Evolutionary conservation across 2,113 vertebrate genomes (phyloP).

Genomic region (Ivindomyrus marchei): DNA sequence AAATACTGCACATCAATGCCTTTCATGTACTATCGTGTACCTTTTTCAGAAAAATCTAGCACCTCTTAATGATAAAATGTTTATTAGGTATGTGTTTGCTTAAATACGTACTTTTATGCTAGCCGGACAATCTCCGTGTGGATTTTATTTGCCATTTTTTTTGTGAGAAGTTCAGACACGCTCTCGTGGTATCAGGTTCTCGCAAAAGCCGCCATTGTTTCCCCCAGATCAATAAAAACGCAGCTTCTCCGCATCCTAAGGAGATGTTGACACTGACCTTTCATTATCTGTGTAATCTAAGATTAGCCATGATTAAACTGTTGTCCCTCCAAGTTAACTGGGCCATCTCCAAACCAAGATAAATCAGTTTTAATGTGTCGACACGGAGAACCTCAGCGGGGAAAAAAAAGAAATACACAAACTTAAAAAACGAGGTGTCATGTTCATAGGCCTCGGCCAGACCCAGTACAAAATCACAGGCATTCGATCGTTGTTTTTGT

Average conservation of each 20-base stretch:
- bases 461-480: background rate
- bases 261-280: slow-evolving; percentile 17
- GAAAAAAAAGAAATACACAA: background rate
- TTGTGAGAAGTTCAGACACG: background rate
- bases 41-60: background rate
- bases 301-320: slow-evolving; percentile 21
- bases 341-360: slow-evolving; percentile 8
- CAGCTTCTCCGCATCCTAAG: slow-evolving; percentile 8
- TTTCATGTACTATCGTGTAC: background rate
- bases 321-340: slow-evolving; percentile 21
- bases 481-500: background rate
- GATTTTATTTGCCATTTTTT: background rate
- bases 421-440: background rate
- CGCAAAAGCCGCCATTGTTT: slow-evolving; percentile 10
- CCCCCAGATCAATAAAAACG: slow-evolving; percentile 14
- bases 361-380: slow-evolving; percentile 17
- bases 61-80: slow-evolving; percentile 46
- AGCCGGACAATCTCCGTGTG: background rate
- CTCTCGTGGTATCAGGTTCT: slow-evolving; percentile 2
- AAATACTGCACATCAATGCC: background rate
- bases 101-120: background rate
- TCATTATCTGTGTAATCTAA: slow-evolving; percentile 26
- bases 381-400: background rate
- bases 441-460: background rate
- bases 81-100: background rate